These are phyloP conservation scores for Gryllus bimaculatus DNA, from an alignment of 1,140 invertebrate species.

Conservation along the genomic window DNA sequence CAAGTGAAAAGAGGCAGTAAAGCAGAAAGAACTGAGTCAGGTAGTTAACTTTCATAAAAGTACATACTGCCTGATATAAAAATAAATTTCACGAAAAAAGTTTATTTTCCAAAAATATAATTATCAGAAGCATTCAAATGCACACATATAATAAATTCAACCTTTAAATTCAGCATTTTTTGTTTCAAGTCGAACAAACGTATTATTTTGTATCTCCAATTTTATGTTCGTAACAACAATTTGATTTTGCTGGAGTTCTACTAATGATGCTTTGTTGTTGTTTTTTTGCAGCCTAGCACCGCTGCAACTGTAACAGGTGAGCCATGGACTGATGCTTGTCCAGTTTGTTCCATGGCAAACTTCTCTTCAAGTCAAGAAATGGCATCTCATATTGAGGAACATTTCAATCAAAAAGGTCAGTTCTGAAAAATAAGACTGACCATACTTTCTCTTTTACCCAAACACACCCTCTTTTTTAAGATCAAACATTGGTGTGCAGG, in stretches of 20 bases:
- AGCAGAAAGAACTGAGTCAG: no score
- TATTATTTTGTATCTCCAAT: no score
- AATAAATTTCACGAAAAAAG: no score
- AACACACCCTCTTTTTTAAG: neutral
- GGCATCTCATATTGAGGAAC: slow-evolving; percentile 59
- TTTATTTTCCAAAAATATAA: no score
- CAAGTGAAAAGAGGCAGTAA: no score
- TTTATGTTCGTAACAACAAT: no score
- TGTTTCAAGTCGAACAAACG: no score
- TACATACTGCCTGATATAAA: no score
- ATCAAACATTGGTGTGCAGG: neutral
- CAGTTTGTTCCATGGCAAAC: slow-evolving; percentile 42
- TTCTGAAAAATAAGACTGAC: neutral
- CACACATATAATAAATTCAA: no score
- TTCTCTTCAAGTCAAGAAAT: slow-evolving; percentile 43
- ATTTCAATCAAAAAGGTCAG: slow-evolving; percentile 45
- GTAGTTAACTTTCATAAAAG: no score
- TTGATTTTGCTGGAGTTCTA: neutral
- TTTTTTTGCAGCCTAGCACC: slow-evolving; percentile 21
- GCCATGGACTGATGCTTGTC: slow-evolving; percentile 35
- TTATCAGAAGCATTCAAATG: no score
- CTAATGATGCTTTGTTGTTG: neutral
- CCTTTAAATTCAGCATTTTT: no score
- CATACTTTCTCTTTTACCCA: neutral
- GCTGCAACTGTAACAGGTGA: slow-evolving; percentile 23